Base-by-base conservation (phyloP, 2,113 vertebrate genomes). In the Ageneiosus marmoratus region DNA sequence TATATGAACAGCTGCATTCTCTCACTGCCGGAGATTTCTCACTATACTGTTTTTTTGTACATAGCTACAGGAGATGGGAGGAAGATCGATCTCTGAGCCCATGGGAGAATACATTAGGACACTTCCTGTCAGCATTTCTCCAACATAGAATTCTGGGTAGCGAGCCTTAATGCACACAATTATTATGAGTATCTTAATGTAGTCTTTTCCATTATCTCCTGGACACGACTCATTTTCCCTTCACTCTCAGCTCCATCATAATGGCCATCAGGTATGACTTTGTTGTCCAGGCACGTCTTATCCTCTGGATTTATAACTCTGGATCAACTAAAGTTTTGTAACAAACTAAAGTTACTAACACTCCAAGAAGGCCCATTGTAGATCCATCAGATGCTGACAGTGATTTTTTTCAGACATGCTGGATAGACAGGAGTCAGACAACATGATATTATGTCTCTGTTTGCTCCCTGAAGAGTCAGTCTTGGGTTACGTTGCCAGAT, bases 121-220 rank as follows among this genome's bases (percentile, higher is more conserved):
- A 82, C 65, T 41, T 63, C 65, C 75, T 67, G 29, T 74, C 82
- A 81, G 82, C 65, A 34, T 72, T 78, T 69, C 80, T 55, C 24
- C 7, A 27, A 46, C 27, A n/a, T 69, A 4, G 27, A 67, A 55
- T 79, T 82, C 29, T 79, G 65, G 50, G 44, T 83, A 41, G 56
- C 72, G 79, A 37, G 32, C 63, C 56, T 65, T 81, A 86, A 84
- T 84, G 82, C 56, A 72, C 78, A 79, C 41, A 48, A 81, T 83
- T 77, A 72, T 60, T 55, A 51, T 32, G 4, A 60, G 67, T 44
- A 60, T 65, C 55, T 55, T 77, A 81, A 83, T 83, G 82, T 41
- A 70, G 82, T 58, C 37, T 34, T 78, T 78, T 58, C 63, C 67
- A 77, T 86, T 81, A 86, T 48, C 46, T 60, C 22, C 37, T 67